phyloP scores from a whole-genome alignment of 2,888 invertebrate genomes.

The Anthoptus insignis region DNA sequence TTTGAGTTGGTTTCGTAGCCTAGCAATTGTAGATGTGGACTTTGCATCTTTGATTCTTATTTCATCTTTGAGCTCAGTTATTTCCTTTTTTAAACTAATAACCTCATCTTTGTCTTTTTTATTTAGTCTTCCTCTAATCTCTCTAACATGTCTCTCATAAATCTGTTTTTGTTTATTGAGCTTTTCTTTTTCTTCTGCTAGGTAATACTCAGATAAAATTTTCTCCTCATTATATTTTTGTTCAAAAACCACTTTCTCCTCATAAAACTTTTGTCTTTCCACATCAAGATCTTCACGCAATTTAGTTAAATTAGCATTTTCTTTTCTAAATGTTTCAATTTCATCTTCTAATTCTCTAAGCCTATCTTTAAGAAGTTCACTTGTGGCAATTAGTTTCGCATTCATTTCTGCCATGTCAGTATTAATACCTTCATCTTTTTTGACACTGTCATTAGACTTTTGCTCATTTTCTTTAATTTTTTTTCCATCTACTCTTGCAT shows the following conservation, averaged over 20 bases:
- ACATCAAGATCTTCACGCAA: slow-evolving; percentile 88
- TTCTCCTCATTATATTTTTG: slow-evolving; percentile 89
- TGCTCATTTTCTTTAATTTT: slow-evolving; percentile 55
- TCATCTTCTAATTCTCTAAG: slow-evolving; percentile 89
- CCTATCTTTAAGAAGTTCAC: slow-evolving; percentile 87
- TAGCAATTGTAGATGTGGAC: slow-evolving; percentile 90
- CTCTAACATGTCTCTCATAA: slow-evolving; percentile 89
- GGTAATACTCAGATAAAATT: slow-evolving; percentile 88
- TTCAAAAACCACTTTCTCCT: slow-evolving; percentile 87
- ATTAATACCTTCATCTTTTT: slow-evolving; percentile 65
- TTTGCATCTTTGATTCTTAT: slow-evolving; percentile 91
- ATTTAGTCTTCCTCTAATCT: slow-evolving; percentile 88
- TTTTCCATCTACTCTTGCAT: slow-evolving; percentile 17
- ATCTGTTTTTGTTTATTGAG: slow-evolving; percentile 89
- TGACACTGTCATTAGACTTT: slow-evolving; percentile 63
- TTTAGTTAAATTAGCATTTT: slow-evolving; percentile 80
- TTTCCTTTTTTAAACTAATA: slow-evolving; percentile 88
- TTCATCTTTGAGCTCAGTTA: slow-evolving; percentile 89
- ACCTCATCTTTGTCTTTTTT: slow-evolving; percentile 92
- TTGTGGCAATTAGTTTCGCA: slow-evolving; percentile 83
- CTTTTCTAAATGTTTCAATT: slow-evolving; percentile 84
- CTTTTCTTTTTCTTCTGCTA: slow-evolving; percentile 91
- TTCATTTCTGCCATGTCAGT: slow-evolving; percentile 77
- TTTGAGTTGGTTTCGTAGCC: slow-evolving; percentile 91
- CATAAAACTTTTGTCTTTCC: slow-evolving; percentile 87